Evolutionary conservation across 2,797 vertebrate genomes (phyloP), one percentile per base, ranked within the genome.

Genomic region (Sphenodon punctatus): DNA sequence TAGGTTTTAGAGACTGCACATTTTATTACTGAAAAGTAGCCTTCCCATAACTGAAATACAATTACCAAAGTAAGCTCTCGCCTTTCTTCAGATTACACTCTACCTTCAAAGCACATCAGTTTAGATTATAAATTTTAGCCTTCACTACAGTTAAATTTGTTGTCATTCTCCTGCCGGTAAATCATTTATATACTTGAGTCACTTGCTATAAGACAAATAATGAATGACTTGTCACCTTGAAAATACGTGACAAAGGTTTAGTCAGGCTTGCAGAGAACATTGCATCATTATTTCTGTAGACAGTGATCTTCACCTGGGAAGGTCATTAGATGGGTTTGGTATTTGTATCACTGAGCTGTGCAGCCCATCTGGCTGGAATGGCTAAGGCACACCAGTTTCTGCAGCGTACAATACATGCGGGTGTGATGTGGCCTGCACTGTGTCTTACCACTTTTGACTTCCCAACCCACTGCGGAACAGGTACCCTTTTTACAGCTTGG

Each of bases 121-220:
- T 91, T 77, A 78, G 34, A 60, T 87, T 88, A 59, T 75, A 32
- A 75, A 83, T 87, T 80, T 89, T 43, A 46, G 64, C 41, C 67
- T 87, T 92, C 82, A 74, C 79, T 92, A 90, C 84, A 91, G 90
- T 94, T 84, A 88, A 64, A 87, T 77, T 79, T 92, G 58, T 80
- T 87, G 65, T 88, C 71, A 60, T 75, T 27, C 72, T 81, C 74
- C 41, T 89, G 64, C 64, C 90, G 74, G 6, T 84, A 77, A 13
- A 19, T 80, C 71, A 84, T 83, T 80, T 89, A 80, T 38, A 60
- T 72, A 78, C 84, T 74, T 84, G 70, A 91, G 80, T 88, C 6
- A 71, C 88, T 88, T 86, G 41, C 73, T 81, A 39, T 1, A 0
- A 91, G 85, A 87, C 85, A 92, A 86, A 78, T 81, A 84, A 67